Evolutionary conservation across 64 coral and sea anemone genomes (phyloP), one percentile per base, ranked within the genome.

Genomic region (Pocillopora damicornis): DNA sequence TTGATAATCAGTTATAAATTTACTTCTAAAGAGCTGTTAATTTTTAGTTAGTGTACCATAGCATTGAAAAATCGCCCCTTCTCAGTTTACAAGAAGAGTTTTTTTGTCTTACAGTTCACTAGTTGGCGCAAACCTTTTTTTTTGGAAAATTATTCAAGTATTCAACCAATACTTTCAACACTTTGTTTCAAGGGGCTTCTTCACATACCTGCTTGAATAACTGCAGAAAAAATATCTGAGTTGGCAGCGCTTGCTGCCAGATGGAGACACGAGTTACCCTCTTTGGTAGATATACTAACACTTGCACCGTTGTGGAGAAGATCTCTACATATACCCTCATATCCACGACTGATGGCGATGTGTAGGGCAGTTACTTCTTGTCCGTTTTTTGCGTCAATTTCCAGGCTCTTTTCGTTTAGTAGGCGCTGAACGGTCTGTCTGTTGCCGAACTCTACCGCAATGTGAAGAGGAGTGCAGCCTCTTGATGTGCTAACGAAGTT

Each of bases 311-410:
- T 45, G 57, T 76, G 26, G n/a, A 90, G 5, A n/a, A 90, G 89
- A 58, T 77, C 74, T 57, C 71, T 38, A 15, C 74, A 83, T 15
- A 86, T 60, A 60, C 86, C 74, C 1, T 73, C 61, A 51, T 86
- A 76, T 13, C 81, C 81, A 20, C 17, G 58, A 68, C 18, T 75
- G n/a, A 71, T 77, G 18, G 89, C 73, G 13, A 86, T 18, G 35
- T 86, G 81, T 58, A 91, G 81, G 35, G 89, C 60, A 58, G 81
- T 86, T 60, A 58, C 77, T 60, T 61, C 80, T 38, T 91, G 72
- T 15, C 86, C 62, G 61, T 91, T 75, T 61, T 30, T 77, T 9
- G 38, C 71, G 34, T 91, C 63, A 37, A 86, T 17, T 20, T 76
- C 65, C 38, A 85, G 5, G 65, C 5, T 12, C 15, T 57, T 85